Base-by-base conservation (phyloP, 2,888 invertebrate genomes). In the Cabera pusaria region DNA sequence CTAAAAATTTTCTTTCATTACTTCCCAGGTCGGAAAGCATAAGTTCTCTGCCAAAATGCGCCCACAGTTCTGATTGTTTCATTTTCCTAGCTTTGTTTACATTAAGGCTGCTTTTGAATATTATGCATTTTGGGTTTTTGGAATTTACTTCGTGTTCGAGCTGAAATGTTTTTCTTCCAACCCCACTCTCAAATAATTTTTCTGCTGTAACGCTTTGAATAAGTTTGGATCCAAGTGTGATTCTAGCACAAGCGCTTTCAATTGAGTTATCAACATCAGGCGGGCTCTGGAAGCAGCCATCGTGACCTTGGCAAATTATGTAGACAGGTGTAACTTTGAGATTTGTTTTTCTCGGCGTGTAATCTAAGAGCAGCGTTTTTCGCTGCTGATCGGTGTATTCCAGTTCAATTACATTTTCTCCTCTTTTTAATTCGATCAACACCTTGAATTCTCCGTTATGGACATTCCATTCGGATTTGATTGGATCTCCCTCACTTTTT, bases 201-300 rank as follows among this genome's bases (percentile, higher is more conserved):
- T 98, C 97, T 0, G 96, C 96, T 46, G 95, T 94, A 52, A 98
- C 87, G 41, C 94, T 92, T 82, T 98, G 98, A 44, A 98, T 91
- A 29, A 98, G 84, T 64, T 95, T 93, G 5, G 95, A 91, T 25
- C 95, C 94, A 3, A 96, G 78, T 34, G 92, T 90, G 59, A 98
- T 95, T 60, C 95, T 91, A 17, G 91, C 87, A 56, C 93, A 93
- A 7, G 96, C 97, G 73, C 93, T 93, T 65, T 93, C 91, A 8
- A 92, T 85, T 1, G 93, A 92, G 64, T 91, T 92, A 52, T 93
- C 91, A 49, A 91, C 84, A 16, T 88, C 87, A 7, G 81, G 75
- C 0, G 93, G 93, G 43, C 93, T 87, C 86, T 95, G 95, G 71
- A 96, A 96, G 56, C 88, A 88, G 17, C 96, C 96, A 76, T 94